Percentiles rank a stretch among this genome's conserved stretches.
These are phyloP conservation scores for Microctenopoma lineatum DNA, from an alignment of 2,797 vertebrate species.

Conservation along the genomic window DNA sequence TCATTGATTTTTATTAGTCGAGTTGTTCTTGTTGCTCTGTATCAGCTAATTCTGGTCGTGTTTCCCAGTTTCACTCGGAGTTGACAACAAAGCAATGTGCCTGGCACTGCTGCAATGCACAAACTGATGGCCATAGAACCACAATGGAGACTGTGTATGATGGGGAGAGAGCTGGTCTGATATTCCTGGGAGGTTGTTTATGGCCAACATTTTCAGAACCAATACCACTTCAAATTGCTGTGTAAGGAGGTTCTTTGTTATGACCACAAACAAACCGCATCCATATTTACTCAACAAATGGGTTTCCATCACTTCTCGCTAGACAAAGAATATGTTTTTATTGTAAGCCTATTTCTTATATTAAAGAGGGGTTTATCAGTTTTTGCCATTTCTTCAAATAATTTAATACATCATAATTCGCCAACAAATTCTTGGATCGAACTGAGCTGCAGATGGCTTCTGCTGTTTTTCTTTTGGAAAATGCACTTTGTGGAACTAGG, in stretches of 20 bases:
- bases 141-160: constrained; percentile 24
- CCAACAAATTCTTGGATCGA: constrained; percentile 47
- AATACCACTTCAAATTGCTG: constrained; percentile 28
- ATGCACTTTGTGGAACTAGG: constrained; percentile 42
- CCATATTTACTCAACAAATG: constrained; percentile 33
- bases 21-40: constrained; percentile 40
- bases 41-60: constrained; percentile 24
- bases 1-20: constrained; percentile 54
- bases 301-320: constrained; percentile 10
- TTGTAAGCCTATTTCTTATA: constrained; percentile 25
- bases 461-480: constrained; percentile 36
- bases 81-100: constrained; percentile 31
- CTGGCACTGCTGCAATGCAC: constrained; percentile 32
- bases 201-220: constrained; percentile 15
- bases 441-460: constrained; percentile 29
- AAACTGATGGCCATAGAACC: constrained; percentile 32
- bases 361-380: neutral
- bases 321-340: constrained; percentile 1
- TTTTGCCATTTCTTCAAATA: constrained; percentile 14
- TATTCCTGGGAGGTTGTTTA: constrained; percentile 41
- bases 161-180: constrained; percentile 32
- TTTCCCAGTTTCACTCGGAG: constrained; percentile 39
- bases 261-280: constrained; percentile 16
- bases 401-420: constrained; percentile 38
- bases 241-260: constrained; percentile 34